Evolutionary conservation across 92 coral and sea anemone species (phyloP).

Genomic region (Umimayanthus chanpuru): DNA sequence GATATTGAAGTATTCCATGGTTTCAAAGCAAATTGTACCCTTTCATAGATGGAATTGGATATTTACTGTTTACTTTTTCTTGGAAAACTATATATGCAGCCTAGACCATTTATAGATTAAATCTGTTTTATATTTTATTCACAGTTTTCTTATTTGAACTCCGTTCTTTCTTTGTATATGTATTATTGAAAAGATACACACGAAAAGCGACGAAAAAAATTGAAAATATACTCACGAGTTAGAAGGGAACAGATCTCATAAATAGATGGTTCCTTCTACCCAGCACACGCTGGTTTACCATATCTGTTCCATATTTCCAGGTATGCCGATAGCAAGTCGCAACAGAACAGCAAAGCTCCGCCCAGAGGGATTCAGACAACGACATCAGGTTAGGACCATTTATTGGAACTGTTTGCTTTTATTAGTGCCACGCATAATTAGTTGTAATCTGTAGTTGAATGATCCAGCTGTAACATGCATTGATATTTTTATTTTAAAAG

Average conservation of each 20-base stretch:
- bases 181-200: too few species aligned
- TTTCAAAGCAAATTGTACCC: neutral
- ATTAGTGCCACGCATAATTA: neutral
- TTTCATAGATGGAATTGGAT: neutral
- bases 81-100: neutral
- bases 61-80: neutral
- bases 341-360: slow-evolving; percentile 65
- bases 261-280: neutral
- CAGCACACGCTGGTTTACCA: neutral
- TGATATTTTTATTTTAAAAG: too few species aligned
- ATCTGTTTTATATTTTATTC: too few species aligned
- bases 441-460: neutral
- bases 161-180: neutral
- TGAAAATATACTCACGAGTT: too few species aligned
- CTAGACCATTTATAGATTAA: neutral
- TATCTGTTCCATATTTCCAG: neutral
- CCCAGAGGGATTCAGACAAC: slow-evolving; percentile 98
- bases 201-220: too few species aligned
- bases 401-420: neutral
- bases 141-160: too few species aligned
- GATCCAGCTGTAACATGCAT: neutral
- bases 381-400: slow-evolving; percentile 72
- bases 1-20: neutral
- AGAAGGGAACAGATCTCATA: neutral
- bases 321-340: slow-evolving; percentile 51